phyloP scores from a whole-genome alignment of 2,113 vertebrate species.

The Eublepharis macularius region DNA sequence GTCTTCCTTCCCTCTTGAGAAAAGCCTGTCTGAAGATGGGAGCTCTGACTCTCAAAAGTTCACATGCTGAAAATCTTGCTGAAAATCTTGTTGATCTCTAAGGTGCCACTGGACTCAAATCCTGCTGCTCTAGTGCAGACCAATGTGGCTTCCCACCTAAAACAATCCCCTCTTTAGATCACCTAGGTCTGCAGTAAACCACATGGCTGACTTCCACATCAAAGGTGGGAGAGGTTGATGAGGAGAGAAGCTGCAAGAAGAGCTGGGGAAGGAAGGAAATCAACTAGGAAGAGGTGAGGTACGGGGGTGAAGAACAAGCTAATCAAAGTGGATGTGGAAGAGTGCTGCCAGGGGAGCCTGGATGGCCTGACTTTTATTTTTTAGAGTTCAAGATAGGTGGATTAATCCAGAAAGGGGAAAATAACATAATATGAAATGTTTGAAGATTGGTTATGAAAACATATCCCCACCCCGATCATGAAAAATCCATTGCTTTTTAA shows the following conservation, averaged over 20 bases:
- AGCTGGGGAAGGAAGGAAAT: constrained; percentile 66
- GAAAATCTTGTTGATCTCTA: too few species aligned
- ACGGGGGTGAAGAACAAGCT: background rate
- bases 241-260: background rate
- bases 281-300: constrained; percentile 35
- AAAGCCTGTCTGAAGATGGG: too few species aligned
- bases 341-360: background rate
- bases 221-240: background rate
- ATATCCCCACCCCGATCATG: background rate
- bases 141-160: too few species aligned
- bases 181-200: too few species aligned
- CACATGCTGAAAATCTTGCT: too few species aligned
- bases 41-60: too few species aligned
- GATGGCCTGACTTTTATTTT: constrained; percentile 11
- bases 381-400: background rate
- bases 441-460: background rate
- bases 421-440: background rate
- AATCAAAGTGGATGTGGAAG: background rate
- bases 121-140: too few species aligned
- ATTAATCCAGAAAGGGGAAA: constrained; percentile 4
- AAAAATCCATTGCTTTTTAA: too few species aligned
- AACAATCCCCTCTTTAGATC: too few species aligned
- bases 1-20: too few species aligned
- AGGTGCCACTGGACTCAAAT: too few species aligned
- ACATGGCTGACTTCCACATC: too few species aligned